These are phyloP conservation scores for Argyra leucocephala DNA, from an alignment of 2,888 invertebrate genomes.

Conservation along the genomic window DNA sequence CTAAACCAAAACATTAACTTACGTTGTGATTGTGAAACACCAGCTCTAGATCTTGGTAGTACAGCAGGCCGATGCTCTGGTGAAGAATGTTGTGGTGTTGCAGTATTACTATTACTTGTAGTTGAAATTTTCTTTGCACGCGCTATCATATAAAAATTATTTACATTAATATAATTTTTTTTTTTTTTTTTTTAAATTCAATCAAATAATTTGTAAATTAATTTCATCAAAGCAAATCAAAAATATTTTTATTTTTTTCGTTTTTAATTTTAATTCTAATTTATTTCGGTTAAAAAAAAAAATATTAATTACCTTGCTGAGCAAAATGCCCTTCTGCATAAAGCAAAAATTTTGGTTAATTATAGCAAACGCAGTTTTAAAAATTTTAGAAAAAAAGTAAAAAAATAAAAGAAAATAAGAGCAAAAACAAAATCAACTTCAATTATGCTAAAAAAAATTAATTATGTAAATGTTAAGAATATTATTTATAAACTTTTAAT, in stretches of 20 bases:
- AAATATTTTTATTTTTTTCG: slow-evolving; percentile 12
- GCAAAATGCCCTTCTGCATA: slow-evolving; percentile 53
- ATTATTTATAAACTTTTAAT: background rate
- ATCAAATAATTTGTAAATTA: background rate
- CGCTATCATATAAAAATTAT: slow-evolving; percentile 42
- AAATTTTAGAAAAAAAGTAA: slow-evolving; percentile 26
- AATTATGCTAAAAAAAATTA: background rate
- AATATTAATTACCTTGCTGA: slow-evolving; percentile 50
- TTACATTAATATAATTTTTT: background rate
- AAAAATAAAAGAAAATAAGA: slow-evolving; percentile 25
- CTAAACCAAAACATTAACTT: slow-evolving; percentile 40
- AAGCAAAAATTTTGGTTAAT: background rate
- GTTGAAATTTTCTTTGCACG: slow-evolving; percentile 54
- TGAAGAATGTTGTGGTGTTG: slow-evolving; percentile 38
- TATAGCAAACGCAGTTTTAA: slow-evolving; percentile 19
- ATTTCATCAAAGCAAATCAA: background rate
- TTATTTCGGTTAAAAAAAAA: slow-evolving; percentile 6
- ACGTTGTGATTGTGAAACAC: slow-evolving; percentile 89
- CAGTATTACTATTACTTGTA: slow-evolving; percentile 34
- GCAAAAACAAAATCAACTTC: background rate
- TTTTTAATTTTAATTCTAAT: slow-evolving; percentile 9
- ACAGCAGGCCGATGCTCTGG: slow-evolving; percentile 50
- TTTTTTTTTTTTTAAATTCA: background rate
- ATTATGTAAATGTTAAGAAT: background rate
- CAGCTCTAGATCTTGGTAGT: slow-evolving; percentile 54